Evolutionary conservation across 2,797 vertebrate genomes (phyloP), one percentile per base, ranked within the genome.

Genomic region (Anomalospiza imberbis): DNA sequence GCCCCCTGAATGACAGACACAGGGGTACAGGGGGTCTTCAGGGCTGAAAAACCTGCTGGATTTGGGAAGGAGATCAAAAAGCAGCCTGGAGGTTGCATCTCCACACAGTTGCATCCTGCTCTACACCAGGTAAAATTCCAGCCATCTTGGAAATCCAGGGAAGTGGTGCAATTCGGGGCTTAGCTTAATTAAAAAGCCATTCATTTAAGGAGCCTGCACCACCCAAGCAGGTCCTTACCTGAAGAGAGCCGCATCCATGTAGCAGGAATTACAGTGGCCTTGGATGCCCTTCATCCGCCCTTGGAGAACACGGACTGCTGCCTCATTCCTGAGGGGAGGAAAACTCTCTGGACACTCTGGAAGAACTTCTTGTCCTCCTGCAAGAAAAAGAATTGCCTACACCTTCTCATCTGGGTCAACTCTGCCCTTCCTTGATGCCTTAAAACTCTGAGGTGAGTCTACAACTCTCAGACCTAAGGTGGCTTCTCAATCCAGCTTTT

Each of bases 251-350:
- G 98, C 97, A 1, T 99, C 99, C 98, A 99, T 99, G 93, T 99
- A 99, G 97, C 99, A 99, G 94, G 99, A 99, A 97, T 99, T 99
- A 53, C 98, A 98, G 92, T 99, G 99, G 32, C 99, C 99, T 78
- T 99, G 99, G 92, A 99, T 98, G 12, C 99, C 99, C 78, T 93
- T 98, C 98, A 98, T 99, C 29, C 85, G 93, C 18, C 99, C 99
- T 73, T 79, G 92, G 91, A 99, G 94, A 63, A 98, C 72, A 26
- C 42, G 85, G 36, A 96, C 90, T 0, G 99, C 98, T 65, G 97
- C 95, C 62, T 98, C 98, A 0, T 97, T 86, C 62, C 78, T 94
- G 90, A 99, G 89, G 1, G 99, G 99, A 38, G 98, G 98, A 32
- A 97, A 92, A 16, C 95, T 97, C 22, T 97, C 98, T 36, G 36